Evolutionary conservation across 1,140 invertebrate species (phyloP).

Genomic region (Eupristina koningsbergeri): DNA sequence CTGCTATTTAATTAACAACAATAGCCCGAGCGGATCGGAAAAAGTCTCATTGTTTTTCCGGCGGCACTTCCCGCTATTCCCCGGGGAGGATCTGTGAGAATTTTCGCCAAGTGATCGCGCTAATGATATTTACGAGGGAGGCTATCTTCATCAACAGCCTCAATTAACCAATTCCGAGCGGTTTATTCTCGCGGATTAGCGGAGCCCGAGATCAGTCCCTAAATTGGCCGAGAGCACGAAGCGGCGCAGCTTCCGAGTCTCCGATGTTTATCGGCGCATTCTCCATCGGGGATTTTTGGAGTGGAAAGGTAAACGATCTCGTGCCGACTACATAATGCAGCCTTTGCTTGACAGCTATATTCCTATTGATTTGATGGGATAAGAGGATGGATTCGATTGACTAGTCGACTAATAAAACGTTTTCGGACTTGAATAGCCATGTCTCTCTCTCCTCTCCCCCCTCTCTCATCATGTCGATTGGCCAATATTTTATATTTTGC

Average conservation of each 20-base stretch:
- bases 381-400: too few species aligned
- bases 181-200: neutral
- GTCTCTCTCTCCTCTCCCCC: too few species aligned
- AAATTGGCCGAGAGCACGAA: too few species aligned
- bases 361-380: neutral
- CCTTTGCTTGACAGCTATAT: neutral
- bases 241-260: too few species aligned
- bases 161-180: constrained; percentile 46
- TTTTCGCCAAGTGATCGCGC: neutral
- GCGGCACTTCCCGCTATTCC: neutral
- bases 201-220: too few species aligned
- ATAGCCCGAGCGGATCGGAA: neutral
- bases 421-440: too few species aligned
- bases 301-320: neutral
- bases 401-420: too few species aligned
- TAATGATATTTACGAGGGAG: neutral
- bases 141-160: constrained; percentile 24
- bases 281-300: neutral
- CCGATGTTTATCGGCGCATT: neutral
- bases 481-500: too few species aligned
- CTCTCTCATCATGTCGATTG: too few species aligned
- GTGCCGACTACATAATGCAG: neutral
- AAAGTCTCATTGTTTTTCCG: neutral
- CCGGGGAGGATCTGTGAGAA: neutral
- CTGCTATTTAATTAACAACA: constrained; percentile 45